Evolutionary conservation across 1,140 invertebrate species (phyloP).

Genomic region (Odontomachus brunneus): DNA sequence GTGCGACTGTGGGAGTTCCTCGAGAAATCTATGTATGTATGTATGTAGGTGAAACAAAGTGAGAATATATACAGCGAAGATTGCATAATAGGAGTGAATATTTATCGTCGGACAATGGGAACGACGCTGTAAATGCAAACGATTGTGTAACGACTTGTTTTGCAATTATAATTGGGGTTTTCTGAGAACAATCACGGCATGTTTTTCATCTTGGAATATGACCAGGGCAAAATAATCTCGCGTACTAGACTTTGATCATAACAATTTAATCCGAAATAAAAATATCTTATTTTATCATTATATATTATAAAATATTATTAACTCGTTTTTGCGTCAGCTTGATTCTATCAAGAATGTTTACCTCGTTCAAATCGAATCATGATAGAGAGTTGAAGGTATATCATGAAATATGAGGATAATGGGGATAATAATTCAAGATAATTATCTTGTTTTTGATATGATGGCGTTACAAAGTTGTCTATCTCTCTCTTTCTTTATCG

Average conservation of each 20-base stretch:
- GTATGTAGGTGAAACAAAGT: conserved; percentile 9
- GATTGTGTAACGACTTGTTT: conserved; percentile 14
- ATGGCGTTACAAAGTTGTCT: background rate
- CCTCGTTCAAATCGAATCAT: background rate
- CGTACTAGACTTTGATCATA: background rate
- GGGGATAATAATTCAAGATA: conserved; percentile 4
- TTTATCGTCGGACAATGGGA: conserved; percentile 18
- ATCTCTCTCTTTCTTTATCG: background rate
- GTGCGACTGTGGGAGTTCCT: background rate
- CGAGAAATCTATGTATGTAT: conserved; percentile 17
- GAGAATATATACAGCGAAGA: background rate
- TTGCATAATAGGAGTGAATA: conserved; percentile 32
- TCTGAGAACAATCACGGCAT: background rate
- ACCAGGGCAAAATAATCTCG: background rate
- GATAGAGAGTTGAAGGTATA: background rate
- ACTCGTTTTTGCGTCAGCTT: background rate
- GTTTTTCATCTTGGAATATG: background rate
- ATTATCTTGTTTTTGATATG: conserved; percentile 33
- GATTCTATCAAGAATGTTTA: background rate
- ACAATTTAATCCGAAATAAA: background rate
- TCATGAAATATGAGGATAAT: background rate
- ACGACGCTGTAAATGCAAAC: conserved; percentile 33
- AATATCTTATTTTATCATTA: too few species aligned
- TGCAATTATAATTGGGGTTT: conserved; percentile 41
- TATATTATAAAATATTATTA: background rate